These are phyloP conservation scores for Dioctria linearis DNA, from an alignment of 2,888 invertebrate genomes.

Conservation along the genomic window DNA sequence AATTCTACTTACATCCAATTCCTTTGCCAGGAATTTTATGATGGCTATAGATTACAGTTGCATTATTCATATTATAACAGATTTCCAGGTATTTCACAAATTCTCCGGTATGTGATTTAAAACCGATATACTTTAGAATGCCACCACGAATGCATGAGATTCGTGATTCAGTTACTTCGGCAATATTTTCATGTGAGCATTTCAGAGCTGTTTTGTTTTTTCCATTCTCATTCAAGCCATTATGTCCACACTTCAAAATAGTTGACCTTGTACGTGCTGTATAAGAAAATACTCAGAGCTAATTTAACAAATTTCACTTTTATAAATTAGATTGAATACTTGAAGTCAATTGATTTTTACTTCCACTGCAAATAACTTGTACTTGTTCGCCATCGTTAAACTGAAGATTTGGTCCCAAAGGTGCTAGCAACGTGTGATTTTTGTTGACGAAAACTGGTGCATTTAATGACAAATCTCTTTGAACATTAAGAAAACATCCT, in stretches of 20 bases:
- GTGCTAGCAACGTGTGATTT: slow-evolving; percentile 1
- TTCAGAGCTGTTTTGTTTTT: slow-evolving; percentile 4
- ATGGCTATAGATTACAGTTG: slow-evolving; percentile 53
- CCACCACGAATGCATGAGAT: slow-evolving; percentile 46
- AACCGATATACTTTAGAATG: slow-evolving; percentile 55
- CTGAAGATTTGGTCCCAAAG: neutral
- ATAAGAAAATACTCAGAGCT: neutral
- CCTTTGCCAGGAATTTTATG: slow-evolving; percentile 55
- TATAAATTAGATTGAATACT: neutral
- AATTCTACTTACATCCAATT: slow-evolving; percentile 45
- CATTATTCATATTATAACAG: slow-evolving; percentile 56
- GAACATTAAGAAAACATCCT: neutral
- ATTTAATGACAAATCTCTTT: slow-evolving; percentile 4
- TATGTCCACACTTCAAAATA: neutral
- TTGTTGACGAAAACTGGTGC: slow-evolving; percentile 10
- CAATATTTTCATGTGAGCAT: neutral
- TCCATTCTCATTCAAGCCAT: neutral
- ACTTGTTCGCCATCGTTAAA: slow-evolving; percentile 5
- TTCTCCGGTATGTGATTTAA: slow-evolving; percentile 1
- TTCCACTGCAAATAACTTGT: neutral
- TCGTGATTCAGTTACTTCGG: neutral
- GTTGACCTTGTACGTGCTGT: neutral
- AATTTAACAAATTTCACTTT: neutral
- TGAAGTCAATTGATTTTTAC: neutral
- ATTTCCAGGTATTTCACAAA: slow-evolving; percentile 55